Base-by-base conservation (phyloP, 1,140 invertebrate species). In the Drosophila micromelanica region DNA sequence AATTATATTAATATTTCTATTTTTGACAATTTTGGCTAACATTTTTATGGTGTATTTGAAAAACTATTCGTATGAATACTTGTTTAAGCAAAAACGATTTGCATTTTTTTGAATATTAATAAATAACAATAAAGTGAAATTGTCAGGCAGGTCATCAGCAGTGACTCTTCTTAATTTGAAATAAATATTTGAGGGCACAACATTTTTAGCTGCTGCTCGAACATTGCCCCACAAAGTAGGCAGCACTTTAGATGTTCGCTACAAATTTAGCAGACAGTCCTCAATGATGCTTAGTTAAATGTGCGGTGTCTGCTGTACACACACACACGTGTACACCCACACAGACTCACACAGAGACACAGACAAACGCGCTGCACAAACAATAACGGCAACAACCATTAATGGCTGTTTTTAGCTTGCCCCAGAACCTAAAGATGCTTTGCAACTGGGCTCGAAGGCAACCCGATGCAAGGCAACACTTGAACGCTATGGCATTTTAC, bases 231-330 rank as follows among this genome's bases (percentile, higher is more conserved):
- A 57, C 57, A 57, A 67, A 67, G 54, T 49, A 62, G 65, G 60
- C 59, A 70, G 60, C 13, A 3, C 15, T 37, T 46, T 13, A 27
- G 46, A 3, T 48, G 20, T 6, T 48, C 15, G 27, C 37, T 30
- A 42, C 9, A 40, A 35, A 15, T 40, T 43, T 7, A 27, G 12
- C 17, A 57, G 49, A 20, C 56, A 23, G 43, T 15, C 48, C 67
- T 70, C 59, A 70, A 55, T 54, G 67, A 63, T 70, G 59, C 67
- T 70, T 63, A 54, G 59, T 70, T 70, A 70, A 70, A 70, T 63
- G 59, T 70, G 67, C 13, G 40, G 23, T 35, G 45, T 37, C 45
- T 49, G 45, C 45, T 35, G 17, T 15, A 9, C n/a, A 48, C 11
- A 48, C 30, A 27, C 6, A 23, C 57, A 60, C 17, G 17, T 2